Conservation (phyloP, 2,888 invertebrate species). For the Tetanocera ferruginea region DNA sequence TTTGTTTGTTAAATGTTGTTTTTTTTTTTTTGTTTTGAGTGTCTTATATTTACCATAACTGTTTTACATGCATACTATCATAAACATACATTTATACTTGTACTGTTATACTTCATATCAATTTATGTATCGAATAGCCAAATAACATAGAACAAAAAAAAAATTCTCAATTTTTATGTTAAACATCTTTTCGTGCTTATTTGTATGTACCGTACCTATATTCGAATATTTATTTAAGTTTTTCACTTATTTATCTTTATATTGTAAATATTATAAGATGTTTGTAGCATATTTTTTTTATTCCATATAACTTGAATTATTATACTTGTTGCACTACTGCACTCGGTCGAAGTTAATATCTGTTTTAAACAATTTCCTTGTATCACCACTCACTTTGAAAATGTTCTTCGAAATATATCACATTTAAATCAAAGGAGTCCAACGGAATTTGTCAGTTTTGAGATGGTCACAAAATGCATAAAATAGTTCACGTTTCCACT, state of each 20-base stretch:
- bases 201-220: too few species aligned
- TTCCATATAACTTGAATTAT: not conserved
- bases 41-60: not conserved
- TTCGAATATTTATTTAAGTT: not conserved
- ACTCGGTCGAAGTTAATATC: not conserved
- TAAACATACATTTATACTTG: not conserved
- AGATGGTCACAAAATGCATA: too few species aligned
- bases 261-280: conserved; percentile 23
- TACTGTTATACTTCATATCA: conserved; percentile 1
- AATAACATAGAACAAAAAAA: too few species aligned
- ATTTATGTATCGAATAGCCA: too few species aligned
- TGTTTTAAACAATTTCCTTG: too few species aligned
- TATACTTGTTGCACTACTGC: not conserved
- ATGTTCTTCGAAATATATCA: too few species aligned
- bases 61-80: not conserved
- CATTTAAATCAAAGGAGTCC: too few species aligned
- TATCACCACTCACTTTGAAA: too few species aligned
- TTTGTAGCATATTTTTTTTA: conserved; percentile 27
- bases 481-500: too few species aligned
- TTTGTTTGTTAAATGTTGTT: conserved; percentile 16
- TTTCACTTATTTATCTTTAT: not conserved
- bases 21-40: not conserved
- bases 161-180: conserved; percentile 1
- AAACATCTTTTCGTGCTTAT: not conserved
- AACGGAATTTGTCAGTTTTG: too few species aligned